Evolutionary conservation across 2,113 vertebrate genomes (phyloP).

Genomic region (Neomonachus schauinslandi): DNA sequence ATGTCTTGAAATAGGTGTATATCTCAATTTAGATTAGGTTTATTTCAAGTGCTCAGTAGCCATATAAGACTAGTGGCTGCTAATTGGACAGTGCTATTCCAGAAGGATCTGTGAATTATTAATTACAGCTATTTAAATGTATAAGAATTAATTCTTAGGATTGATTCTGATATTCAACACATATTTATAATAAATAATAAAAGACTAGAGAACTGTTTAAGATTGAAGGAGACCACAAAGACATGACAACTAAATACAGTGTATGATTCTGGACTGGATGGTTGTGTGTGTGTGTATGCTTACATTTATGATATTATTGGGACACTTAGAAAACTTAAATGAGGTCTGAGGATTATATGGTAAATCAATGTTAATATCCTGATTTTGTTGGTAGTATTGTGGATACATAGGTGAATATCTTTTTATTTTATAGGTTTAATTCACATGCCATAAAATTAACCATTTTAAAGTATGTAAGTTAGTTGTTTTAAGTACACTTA

Average conservation of each 20-base stretch:
- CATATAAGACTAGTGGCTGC: background rate
- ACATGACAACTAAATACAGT: background rate
- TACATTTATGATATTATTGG: background rate
- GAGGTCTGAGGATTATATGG: background rate
- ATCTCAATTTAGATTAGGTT: constrained; percentile 18
- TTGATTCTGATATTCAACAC: background rate
- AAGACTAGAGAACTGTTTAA: background rate
- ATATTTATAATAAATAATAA: background rate
- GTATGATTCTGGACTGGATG: background rate
- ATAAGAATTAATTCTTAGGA: background rate
- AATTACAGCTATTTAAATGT: background rate
- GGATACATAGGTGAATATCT: background rate
- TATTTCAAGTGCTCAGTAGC: background rate
- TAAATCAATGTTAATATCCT: background rate
- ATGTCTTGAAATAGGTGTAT: background rate
- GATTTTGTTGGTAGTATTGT: background rate
- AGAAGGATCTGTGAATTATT: background rate
- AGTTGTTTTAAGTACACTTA: background rate
- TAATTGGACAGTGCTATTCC: background rate
- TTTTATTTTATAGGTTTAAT: background rate
- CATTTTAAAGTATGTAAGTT: background rate
- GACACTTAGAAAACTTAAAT: background rate
- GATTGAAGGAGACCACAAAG: background rate
- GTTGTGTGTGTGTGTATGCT: background rate
- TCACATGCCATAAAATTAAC: background rate